These are phyloP conservation scores for Tenthredo scrophulariae DNA, from an alignment of 2,888 invertebrate species.

Conservation along the genomic window DNA sequence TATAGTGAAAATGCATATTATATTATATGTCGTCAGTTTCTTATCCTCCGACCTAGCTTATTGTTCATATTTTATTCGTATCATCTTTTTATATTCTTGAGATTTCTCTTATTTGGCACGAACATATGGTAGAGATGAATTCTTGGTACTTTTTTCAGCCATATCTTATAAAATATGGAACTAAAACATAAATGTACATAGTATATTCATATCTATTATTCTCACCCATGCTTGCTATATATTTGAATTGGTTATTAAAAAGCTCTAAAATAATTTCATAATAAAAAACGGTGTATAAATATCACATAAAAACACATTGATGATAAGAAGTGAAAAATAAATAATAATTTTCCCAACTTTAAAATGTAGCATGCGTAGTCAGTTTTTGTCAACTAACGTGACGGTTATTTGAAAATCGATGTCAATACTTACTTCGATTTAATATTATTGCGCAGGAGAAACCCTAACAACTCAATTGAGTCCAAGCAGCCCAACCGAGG, in stretches of 20 bases:
- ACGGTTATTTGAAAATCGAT: slow-evolving; percentile 15
- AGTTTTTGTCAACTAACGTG: slow-evolving; percentile 18
- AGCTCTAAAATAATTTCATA: slow-evolving; percentile 7
- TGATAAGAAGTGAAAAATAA: slow-evolving; percentile 12
- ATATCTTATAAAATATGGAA: slow-evolving; percentile 21
- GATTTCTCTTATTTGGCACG: slow-evolving; percentile 25
- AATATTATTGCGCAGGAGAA: slow-evolving; percentile 81
- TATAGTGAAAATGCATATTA: not conserved
- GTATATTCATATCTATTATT: slow-evolving; percentile 40
- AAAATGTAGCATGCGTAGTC: slow-evolving; percentile 52
- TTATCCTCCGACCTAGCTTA: not conserved
- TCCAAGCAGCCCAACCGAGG: slow-evolving; percentile 86
- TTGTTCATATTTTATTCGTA: slow-evolving; percentile 3
- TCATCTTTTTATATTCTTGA: slow-evolving; percentile 14
- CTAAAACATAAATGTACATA: slow-evolving; percentile 32
- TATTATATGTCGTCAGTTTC: not conserved
- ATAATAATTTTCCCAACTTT: slow-evolving; percentile 27
- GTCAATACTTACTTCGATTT: slow-evolving; percentile 41
- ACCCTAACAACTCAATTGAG: slow-evolving; percentile 88
- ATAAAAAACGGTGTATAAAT: slow-evolving; percentile 36
- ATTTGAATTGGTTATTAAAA: slow-evolving; percentile 24
- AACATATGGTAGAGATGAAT: slow-evolving; percentile 40
- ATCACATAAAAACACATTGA: slow-evolving; percentile 4
- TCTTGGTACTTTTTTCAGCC: slow-evolving; percentile 15
- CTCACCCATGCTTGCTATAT: slow-evolving; percentile 43